A percentile compares a stretch with the other conserved stretches of the same genome.
These are phyloP conservation scores for Tenrec ecaudatus DNA, from an alignment of 2,113 vertebrate genomes.

Conservation along the genomic window DNA sequence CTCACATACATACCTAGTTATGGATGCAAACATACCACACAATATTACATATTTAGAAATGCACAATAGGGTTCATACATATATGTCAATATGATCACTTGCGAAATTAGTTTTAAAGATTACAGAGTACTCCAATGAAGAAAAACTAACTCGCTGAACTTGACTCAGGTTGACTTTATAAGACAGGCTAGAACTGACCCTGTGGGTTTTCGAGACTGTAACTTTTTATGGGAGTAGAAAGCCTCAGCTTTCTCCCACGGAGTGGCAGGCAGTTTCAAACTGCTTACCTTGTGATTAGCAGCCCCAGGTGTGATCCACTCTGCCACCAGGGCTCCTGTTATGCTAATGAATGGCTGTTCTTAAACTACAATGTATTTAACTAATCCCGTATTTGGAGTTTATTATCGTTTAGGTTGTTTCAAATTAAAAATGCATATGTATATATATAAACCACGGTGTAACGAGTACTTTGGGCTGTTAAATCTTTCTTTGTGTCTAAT, in stretches of 20 bases:
- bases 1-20: neutral
- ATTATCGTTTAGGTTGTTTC: conserved; percentile 10
- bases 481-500: neutral
- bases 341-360: neutral
- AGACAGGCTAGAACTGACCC: no score
- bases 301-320: no score
- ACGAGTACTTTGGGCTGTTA: conserved; percentile 27
- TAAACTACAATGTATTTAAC: conserved; percentile 32
- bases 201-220: no score
- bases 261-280: no score
- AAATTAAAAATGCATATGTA: neutral
- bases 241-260: no score
- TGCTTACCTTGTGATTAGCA: no score
- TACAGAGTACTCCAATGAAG: neutral
- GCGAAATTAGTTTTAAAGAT: conserved; percentile 32
- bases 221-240: no score
- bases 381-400: neutral
- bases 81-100: neutral
- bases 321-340: no score
- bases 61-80: neutral
- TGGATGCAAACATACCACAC: neutral
- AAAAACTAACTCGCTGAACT: no score
- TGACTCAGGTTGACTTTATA: no score
- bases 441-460: conserved; percentile 24
- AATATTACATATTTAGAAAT: conserved; percentile 28